A percentile compares a stretch with the other conserved stretches of the same genome.
Conservation (phyloP, 1,140 invertebrate genomes). For the Daktulosphaira vitifoliae region DNA sequence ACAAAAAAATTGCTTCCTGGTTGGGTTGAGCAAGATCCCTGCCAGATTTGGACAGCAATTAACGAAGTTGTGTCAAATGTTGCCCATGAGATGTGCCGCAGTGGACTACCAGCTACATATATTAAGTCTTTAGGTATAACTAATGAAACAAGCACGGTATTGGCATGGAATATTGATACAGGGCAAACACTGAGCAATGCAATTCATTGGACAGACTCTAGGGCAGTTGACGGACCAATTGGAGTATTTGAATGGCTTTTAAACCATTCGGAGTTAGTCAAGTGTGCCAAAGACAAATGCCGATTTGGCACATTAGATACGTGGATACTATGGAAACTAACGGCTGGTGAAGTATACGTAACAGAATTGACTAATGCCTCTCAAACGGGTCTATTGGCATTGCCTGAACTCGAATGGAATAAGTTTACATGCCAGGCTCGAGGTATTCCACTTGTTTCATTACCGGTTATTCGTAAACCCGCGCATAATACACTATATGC, state of each 20-base stretch:
- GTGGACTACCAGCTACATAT: background rate
- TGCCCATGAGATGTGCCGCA: background rate
- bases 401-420: background rate
- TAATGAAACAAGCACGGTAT: background rate
- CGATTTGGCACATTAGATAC: background rate
- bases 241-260: background rate
- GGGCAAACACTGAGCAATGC: background rate
- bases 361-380: conserved; percentile 4
- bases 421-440: background rate
- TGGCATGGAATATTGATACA: background rate
- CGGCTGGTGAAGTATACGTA: background rate
- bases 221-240: background rate
- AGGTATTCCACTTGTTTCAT: background rate
- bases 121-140: background rate
- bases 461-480: background rate
- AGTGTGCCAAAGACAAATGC: background rate
- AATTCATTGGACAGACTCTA: background rate
- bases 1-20: background rate
- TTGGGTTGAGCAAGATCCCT: background rate
- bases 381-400: background rate
- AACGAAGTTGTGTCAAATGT: background rate
- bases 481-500: background rate
- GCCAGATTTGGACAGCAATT: background rate
- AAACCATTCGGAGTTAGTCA: background rate
- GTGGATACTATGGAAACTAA: conserved; percentile 7